Evolutionary conservation across 2,888 invertebrate species (phyloP).

Genomic region (Halocaridina rubra): DNA sequence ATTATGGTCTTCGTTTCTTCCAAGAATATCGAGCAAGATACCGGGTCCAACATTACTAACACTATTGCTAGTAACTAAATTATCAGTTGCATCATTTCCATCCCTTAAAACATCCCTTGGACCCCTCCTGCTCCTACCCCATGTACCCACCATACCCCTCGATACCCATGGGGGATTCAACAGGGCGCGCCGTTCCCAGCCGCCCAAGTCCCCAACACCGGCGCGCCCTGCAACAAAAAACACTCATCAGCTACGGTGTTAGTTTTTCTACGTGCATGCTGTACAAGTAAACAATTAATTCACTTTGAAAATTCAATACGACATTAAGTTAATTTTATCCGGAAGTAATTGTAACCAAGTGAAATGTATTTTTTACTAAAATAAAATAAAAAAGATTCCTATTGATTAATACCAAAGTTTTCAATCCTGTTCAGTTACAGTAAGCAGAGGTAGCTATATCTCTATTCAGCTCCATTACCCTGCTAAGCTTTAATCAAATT

Average conservation of each 20-base stretch:
- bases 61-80: background rate
- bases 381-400: no score
- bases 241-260: conserved; percentile 43
- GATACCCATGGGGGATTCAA: conserved; percentile 31
- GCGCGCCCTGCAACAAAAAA: conserved; percentile 55
- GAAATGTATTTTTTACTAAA: no score
- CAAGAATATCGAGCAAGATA: conserved; percentile 22
- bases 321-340: no score
- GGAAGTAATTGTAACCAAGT: no score
- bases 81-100: background rate
- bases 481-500: no score
- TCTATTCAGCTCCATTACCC: no score
- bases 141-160: conserved; percentile 33
- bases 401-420: no score
- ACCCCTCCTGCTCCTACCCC: conserved; percentile 9
- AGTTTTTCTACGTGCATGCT: conserved; percentile 32
- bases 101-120: conserved; percentile 16
- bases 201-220: conserved; percentile 43
- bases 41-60: conserved; percentile 31
- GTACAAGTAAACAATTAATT: background rate
- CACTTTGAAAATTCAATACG: no score
- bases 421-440: no score
- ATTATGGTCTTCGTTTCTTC: conserved; percentile 21
- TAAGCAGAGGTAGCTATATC: no score
- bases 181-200: conserved; percentile 48